These are phyloP conservation scores for Seriola quinqueradiata DNA, from an alignment of 2,113 vertebrate genomes.

Conservation along the genomic window DNA sequence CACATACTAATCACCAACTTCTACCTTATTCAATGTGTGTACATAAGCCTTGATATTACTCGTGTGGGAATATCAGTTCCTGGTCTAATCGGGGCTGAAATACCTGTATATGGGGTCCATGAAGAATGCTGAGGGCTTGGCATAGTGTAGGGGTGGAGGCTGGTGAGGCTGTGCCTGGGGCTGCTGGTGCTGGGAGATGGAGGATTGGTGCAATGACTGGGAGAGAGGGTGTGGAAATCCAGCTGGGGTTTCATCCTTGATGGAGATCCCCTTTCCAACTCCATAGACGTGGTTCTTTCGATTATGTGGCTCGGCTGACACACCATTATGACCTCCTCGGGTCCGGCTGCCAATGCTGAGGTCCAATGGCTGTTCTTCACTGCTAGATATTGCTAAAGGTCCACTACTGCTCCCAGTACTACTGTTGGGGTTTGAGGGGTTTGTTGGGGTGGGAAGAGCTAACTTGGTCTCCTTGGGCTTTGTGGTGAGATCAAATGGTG, in stretches of 20 bases:
- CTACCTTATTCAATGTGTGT: not conserved
- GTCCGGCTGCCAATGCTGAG: conserved; percentile 95
- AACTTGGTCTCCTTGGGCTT: conserved; percentile 94
- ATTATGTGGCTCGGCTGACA: conserved; percentile 83
- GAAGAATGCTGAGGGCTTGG: conserved; percentile 98
- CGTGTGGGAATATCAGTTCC: conserved; percentile 8
- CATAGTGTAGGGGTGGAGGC: conserved; percentile 95
- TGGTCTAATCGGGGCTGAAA: conserved; percentile 87
- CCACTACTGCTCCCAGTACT: conserved; percentile 74
- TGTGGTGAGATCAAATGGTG: conserved; percentile 97
- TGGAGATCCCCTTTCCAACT: conserved; percentile 81
- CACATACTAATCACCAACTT: conserved; percentile 4
- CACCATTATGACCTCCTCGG: conserved; percentile 91
- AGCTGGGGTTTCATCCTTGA: conserved; percentile 86
- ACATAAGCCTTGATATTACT: not conserved
- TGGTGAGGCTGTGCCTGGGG: conserved; percentile 89
- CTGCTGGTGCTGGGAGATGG: conserved; percentile 88
- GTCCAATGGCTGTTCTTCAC: conserved; percentile 97
- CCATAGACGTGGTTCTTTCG: conserved; percentile 93
- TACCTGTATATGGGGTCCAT: conserved; percentile 99
- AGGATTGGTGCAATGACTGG: conserved; percentile 88
- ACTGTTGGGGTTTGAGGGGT: conserved; percentile 79
- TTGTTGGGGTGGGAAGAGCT: conserved; percentile 78
- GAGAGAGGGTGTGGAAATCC: conserved; percentile 86
- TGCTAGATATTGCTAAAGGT: conserved; percentile 61